Percentiles rank a stretch among this genome's conserved stretches.
Conservation (phyloP, 1,140 invertebrate genomes). For the Oncopodura yosiiana region DNA sequence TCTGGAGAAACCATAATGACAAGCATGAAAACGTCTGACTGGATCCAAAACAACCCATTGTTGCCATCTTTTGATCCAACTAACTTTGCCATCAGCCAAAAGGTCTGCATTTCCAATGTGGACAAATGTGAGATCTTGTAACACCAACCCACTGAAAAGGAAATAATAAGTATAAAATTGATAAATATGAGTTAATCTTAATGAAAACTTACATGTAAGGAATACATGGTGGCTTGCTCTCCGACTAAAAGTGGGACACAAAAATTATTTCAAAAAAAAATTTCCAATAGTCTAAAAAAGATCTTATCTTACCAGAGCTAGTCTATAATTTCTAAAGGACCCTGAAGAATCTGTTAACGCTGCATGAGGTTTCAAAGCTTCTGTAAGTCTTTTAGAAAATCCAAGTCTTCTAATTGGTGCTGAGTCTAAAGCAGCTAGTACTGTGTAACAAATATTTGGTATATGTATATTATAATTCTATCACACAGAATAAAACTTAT, state of each 20-base stretch:
- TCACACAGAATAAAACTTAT: too few species aligned
- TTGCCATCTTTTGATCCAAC: constrained; percentile 96
- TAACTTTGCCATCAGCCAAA: constrained; percentile 76
- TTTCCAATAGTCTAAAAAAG: too few species aligned
- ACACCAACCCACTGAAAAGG: constrained; percentile 74
- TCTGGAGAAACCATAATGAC: constrained; percentile 76
- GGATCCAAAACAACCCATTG: constrained; percentile 96
- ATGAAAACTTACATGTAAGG: constrained; percentile 80
- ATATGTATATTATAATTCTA: too few species aligned
- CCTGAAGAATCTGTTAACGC: constrained; percentile 90
- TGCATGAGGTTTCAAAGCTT: constrained; percentile 87
- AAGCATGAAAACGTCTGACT: constrained; percentile 92
- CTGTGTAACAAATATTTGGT: too few species aligned
- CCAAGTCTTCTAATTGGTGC: constrained; percentile 88
- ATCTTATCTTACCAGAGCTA: too few species aligned
- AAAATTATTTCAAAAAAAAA: too few species aligned
- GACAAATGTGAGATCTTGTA: constrained; percentile 98
- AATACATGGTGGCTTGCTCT: constrained; percentile 93
- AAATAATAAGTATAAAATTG: not conserved
- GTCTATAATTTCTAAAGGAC: constrained; percentile 89
- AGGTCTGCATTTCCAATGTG: constrained; percentile 92
- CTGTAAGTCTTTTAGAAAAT: constrained; percentile 86
- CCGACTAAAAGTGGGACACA: too few species aligned
- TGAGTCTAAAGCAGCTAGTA: constrained; percentile 91
- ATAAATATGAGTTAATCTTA: not conserved